Conservation (phyloP, 2,888 invertebrate species). For the Cataglyphis rosenhaueri region DNA sequence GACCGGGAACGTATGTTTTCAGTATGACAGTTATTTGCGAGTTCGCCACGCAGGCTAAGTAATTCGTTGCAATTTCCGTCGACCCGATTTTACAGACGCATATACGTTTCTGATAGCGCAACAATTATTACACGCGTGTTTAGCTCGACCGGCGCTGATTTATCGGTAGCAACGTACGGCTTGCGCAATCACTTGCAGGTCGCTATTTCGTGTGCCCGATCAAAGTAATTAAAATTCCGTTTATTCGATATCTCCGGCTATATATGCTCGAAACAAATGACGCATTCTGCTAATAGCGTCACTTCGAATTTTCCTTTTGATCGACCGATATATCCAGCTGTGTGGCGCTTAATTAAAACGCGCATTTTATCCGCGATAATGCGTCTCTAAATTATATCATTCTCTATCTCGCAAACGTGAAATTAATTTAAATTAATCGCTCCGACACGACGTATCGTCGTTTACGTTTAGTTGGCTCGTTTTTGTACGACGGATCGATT, state of each 20-base stretch:
- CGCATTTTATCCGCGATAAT: constrained; percentile 31
- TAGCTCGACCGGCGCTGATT: constrained; percentile 42
- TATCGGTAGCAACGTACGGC: constrained; percentile 33
- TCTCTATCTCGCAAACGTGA: neutral
- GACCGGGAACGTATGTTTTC: constrained; percentile 8
- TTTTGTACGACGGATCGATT: constrained; percentile 51
- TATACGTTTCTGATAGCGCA: constrained; percentile 37
- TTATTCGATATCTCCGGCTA: constrained; percentile 33
- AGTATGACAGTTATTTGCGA: constrained; percentile 34
- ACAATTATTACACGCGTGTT: constrained; percentile 50
- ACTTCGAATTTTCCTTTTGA: constrained; percentile 41
- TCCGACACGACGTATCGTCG: constrained; percentile 34
- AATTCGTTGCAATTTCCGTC: constrained; percentile 44
- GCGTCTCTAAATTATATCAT: constrained; percentile 44
- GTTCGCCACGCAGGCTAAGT: constrained; percentile 18
- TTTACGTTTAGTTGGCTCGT: constrained; percentile 26
- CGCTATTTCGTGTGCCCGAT: constrained; percentile 47
- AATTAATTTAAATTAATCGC: constrained; percentile 26
- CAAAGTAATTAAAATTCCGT: constrained; percentile 67
- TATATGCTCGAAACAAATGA: constrained; percentile 60
- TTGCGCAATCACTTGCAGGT: constrained; percentile 30
- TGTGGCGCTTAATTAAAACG: constrained; percentile 57
- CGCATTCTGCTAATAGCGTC: constrained; percentile 62
- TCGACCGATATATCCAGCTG: constrained; percentile 50
- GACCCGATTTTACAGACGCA: constrained; percentile 31